Conservation (phyloP, 2,797 vertebrate species). For the Chaetophractus vellerosus region DNA sequence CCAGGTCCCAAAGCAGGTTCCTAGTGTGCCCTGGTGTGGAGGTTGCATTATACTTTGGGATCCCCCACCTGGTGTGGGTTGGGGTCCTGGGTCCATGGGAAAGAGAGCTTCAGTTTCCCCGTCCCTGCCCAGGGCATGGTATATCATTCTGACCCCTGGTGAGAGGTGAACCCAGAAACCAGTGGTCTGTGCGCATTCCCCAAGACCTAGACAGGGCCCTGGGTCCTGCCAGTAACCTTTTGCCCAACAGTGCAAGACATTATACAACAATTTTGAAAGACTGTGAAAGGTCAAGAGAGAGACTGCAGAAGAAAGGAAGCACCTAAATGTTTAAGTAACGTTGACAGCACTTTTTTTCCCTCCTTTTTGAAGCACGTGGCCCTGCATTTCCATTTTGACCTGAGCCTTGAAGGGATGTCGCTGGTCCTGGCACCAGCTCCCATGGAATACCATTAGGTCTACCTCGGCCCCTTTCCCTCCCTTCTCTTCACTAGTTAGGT, state of each 20-base stretch:
- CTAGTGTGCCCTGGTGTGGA: rapidly evolving
- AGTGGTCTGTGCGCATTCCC: neutral
- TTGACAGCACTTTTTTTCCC: neutral
- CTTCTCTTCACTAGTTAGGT: too few species aligned
- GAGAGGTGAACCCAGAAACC: neutral
- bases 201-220: neutral
- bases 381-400: neutral
- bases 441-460: too few species aligned
- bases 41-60: too few species aligned
- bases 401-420: neutral
- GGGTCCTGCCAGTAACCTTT: neutral
- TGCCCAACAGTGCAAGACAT: neutral
- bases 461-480: neutral
- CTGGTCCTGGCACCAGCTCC: neutral
- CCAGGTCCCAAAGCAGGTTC: neutral
- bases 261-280: neutral
- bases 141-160: neutral
- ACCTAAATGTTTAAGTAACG: neutral
- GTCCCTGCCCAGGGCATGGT: neutral
- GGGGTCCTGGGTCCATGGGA: neutral
- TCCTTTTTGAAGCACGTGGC: neutral
- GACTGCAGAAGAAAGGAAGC: neutral
- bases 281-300: neutral
- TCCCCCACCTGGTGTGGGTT: neutral
- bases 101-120: neutral